A percentile compares a stretch with the other conserved stretches of the same genome.
These are phyloP conservation scores for Eutrigla gurnardus DNA, from an alignment of 2,797 vertebrate species.

Conservation along the genomic window DNA sequence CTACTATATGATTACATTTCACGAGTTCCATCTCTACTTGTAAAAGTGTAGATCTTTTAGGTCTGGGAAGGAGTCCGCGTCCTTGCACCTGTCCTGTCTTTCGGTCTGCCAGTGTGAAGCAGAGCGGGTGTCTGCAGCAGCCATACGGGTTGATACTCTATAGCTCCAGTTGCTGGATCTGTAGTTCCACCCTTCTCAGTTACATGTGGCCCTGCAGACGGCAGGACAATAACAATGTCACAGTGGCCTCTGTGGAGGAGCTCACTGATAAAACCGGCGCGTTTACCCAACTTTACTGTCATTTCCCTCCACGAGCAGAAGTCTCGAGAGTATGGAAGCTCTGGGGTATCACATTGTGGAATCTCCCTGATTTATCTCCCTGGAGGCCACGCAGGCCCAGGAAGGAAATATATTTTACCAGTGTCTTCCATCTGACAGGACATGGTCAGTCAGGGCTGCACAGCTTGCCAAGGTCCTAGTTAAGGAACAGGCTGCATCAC, in stretches of 20 bases:
- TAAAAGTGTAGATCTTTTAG: neutral
- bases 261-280: conserved; percentile 18
- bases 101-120: conserved; percentile 19
- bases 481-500: conserved; percentile 59
- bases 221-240: conserved; percentile 58
- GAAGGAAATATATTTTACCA: conserved; percentile 13
- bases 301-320: neutral
- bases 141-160: conserved; percentile 63
- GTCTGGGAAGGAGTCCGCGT: neutral
- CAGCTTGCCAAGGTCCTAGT: conserved; percentile 39
- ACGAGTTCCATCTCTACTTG: neutral
- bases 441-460: conserved; percentile 11
- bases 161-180: conserved; percentile 62
- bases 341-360: neutral
- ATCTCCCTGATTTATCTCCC: conserved; percentile 23
- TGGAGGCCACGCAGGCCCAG: neutral
- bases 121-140: conserved; percentile 47
- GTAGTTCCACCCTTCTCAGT: conserved; percentile 76
- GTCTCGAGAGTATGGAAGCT: conserved; percentile 12
- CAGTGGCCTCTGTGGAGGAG: conserved; percentile 45
- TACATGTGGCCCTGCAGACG: conserved; percentile 64
- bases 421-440: conserved; percentile 26
- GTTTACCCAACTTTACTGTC: conserved; percentile 7
- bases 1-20: neutral
- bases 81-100: conserved; percentile 62